Evolutionary conservation across 1,140 invertebrate species (phyloP), one percentile per base, ranked within the genome.

Genomic region (Rhizoglyphus robini): DNA sequence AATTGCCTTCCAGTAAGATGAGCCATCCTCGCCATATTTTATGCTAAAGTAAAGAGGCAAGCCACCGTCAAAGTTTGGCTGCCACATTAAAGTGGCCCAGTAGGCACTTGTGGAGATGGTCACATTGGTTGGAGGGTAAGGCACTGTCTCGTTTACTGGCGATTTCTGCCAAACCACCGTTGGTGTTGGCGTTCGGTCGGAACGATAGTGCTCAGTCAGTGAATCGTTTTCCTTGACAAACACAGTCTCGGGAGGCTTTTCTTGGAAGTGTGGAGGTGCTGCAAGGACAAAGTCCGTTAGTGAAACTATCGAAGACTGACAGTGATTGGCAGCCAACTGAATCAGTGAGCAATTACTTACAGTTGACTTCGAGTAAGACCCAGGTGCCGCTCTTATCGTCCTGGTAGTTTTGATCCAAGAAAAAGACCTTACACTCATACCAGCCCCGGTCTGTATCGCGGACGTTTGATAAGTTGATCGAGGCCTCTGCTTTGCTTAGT

Each of bases 361-460:
- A 88, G 79, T 95, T 90, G 74, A 96, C 91, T 79, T 93, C 89
- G 73, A 96, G 82, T 78, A 95, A 88, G 78, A 95, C 91, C 90
- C 90, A 95, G 72, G 90, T 94, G 69, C 90, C 90, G 76, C 81
- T 94, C 87, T 80, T 90, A 20, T 38, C 31, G 86, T 79, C 85
- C 82, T 83, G 83, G 76, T 87, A 88, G 68, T 88, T 89, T 69
- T 88, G 87, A 77, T 93, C 92, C 76, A 95, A 85, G 80, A 93
- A 94, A 74, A 90, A 88, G 74, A 95, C 88, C 79, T 90, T 91
- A 79, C 92, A 96, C 77, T 93, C 89, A 80, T 96, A 96, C 91
- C 90, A 95, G 72, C 92, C 92, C 78, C 93, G 88, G 80, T 96
- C 91, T 71, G 84, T 84, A 75, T 92, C 90, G 62, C 83, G 82